phyloP scores from a whole-genome alignment of 1,140 invertebrate genomes.

The Calliphora vicina region DNA sequence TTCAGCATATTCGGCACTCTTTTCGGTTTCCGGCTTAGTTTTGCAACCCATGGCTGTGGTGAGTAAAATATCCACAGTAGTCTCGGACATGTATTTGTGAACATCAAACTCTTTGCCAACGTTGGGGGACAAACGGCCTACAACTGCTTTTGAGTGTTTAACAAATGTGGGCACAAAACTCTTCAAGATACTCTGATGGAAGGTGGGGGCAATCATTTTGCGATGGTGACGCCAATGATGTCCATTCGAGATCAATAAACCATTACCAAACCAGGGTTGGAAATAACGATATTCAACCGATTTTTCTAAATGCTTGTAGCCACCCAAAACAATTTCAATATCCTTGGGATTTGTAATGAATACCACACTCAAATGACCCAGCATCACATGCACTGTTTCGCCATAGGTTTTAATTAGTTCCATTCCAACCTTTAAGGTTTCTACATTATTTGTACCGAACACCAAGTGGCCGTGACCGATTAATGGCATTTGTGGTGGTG shows the following conservation, averaged over 20 bases:
- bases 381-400: conserved; percentile 68
- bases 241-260: conserved; percentile 82
- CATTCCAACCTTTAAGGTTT: conserved; percentile 53
- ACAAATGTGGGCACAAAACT: conserved; percentile 89
- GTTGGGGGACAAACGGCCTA: conserved; percentile 69
- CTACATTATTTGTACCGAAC: conserved; percentile 62
- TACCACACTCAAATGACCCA: conserved; percentile 72
- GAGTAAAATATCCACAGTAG: conserved; percentile 88
- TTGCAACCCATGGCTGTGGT: conserved; percentile 79
- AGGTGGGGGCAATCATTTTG: conserved; percentile 92
- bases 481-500: conserved; percentile 65
- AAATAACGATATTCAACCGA: conserved; percentile 82
- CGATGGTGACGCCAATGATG: conserved; percentile 85
- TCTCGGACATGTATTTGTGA: conserved; percentile 82
- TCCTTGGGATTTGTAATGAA: conserved; percentile 73
- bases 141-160: conserved; percentile 77
- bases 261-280: conserved; percentile 89
- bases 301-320: conserved; percentile 83
- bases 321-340: conserved; percentile 74
- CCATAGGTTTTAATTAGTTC: conserved; percentile 62
- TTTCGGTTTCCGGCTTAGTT: conserved; percentile 69
- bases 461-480: conserved; percentile 67
- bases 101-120: conserved; percentile 78
- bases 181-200: conserved; percentile 91
- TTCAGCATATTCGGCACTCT: conserved; percentile 75